Conservation (phyloP, 1,140 invertebrate species). For the Prorops nasuta region DNA sequence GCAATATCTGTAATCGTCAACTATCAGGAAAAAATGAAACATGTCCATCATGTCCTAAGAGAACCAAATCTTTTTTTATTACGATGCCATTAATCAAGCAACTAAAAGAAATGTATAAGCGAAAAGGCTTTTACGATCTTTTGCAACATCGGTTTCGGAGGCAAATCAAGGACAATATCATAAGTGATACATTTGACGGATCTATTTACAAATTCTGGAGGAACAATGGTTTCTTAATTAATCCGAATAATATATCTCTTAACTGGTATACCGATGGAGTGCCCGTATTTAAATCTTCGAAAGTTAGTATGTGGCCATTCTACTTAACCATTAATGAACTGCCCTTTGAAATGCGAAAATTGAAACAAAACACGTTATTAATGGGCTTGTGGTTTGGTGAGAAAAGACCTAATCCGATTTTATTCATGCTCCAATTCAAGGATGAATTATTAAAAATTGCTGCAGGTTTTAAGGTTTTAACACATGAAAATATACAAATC, state of each 20-base stretch:
- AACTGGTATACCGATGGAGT: too few relatives aligned
- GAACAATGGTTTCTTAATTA: not conserved
- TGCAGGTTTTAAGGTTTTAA: conserved; percentile 2
- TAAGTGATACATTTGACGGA: conserved; percentile 17
- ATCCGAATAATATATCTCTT: conserved; percentile 8
- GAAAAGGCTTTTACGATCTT: conserved; percentile 9
- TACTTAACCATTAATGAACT: too few relatives aligned
- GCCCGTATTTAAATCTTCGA: too few relatives aligned
- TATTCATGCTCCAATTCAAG: conserved; percentile 5
- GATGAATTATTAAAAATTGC: not conserved
- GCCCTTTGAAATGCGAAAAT: too few relatives aligned
- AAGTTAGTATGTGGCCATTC: too few relatives aligned
- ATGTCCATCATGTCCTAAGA: conserved; percentile 8
- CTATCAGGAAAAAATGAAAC: not conserved
- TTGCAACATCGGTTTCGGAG: conserved; percentile 13
- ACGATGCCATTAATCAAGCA: too few relatives aligned
- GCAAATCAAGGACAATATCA: not conserved
- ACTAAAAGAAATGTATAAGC: too few relatives aligned
- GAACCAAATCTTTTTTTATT: too few relatives aligned
- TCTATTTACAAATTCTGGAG: conserved; percentile 1
- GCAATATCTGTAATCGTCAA: not conserved
- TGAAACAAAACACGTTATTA: conserved; percentile 16
- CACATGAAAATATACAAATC: too few relatives aligned
- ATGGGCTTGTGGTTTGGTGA: too few relatives aligned
- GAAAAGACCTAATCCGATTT: conserved; percentile 13